A percentile compares a stretch with the other conserved stretches of the same genome.
These are phyloP conservation scores for Linurgus olivaceus DNA, from an alignment of 2,797 vertebrate genomes.

Conservation along the genomic window DNA sequence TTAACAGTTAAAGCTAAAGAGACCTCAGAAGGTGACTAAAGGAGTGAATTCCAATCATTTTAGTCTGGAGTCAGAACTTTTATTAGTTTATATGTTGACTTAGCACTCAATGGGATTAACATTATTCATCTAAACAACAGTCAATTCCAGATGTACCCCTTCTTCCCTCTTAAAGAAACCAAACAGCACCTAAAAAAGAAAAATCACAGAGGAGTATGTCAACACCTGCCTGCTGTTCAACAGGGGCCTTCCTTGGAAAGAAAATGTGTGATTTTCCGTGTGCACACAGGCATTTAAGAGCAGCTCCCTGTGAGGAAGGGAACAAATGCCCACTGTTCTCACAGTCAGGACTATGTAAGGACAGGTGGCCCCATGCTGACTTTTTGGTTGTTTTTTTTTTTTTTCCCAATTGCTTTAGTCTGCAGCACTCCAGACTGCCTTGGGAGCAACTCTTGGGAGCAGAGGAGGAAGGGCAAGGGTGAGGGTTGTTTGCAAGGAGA, in stretches of 20 bases:
- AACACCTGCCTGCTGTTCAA: background rate
- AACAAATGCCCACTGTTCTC: conserved; percentile 61
- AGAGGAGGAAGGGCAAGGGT: conserved; percentile 55
- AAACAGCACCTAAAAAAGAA: background rate
- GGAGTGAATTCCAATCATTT: background rate
- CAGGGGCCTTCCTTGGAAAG: background rate
- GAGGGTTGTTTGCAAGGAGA: conserved; percentile 64
- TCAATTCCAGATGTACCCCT: background rate
- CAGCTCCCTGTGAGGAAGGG: background rate
- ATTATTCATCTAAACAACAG: background rate
- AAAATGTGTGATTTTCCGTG: background rate
- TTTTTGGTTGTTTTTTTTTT: background rate
- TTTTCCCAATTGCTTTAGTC: conserved; percentile 26
- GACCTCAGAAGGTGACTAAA: background rate
- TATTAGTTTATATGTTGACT: background rate
- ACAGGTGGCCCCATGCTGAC: conserved; percentile 50
- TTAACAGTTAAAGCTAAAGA: background rate
- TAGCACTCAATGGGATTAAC: conserved; percentile 17
- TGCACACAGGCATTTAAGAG: background rate
- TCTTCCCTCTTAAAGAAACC: background rate
- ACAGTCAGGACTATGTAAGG: conserved; percentile 31
- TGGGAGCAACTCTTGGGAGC: conserved; percentile 4
- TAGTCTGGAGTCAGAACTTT: background rate
- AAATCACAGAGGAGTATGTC: background rate
- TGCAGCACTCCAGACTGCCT: conserved; percentile 42